Evolutionary conservation across 1,140 invertebrate species (phyloP), one percentile per base, ranked within the genome.

Genomic region (Eubasilissa regina): DNA sequence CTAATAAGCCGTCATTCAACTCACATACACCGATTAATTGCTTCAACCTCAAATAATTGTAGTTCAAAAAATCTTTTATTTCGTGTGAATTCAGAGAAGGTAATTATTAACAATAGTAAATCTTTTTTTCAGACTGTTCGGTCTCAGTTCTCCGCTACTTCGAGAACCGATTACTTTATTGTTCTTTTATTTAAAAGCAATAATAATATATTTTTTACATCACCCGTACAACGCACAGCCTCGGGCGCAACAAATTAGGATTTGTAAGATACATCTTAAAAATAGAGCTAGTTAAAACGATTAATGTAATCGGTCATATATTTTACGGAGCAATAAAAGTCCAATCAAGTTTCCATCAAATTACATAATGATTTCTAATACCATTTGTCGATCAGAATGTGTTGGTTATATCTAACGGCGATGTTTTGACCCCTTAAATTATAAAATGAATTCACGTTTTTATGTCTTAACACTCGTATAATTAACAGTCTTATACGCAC

Each of bases 311-410:
- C 51, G 70, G 51, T 58, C 70, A 21, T 74, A 74, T 74, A 56
- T 74, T 74, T 74, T 74, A 56, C 51, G 43, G 43, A 55, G 70
- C 55, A 25, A 73, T 73, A 73, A 73, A 73, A 73, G 68, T 73
- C 68, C 47, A 73, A 73, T 73, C 68, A 74, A 74, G 56, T 74
- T 56, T 74, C 55, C 35, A 56, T 74, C 48, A 55, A 56, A 43
- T 55, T 74, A 55, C 51, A 74, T 56, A 74, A 74, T 74, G 43
- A 11, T 70, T 70, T 51, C 17, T 15, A 19, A 48, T 12, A 70
- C 66, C 43, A 70, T 19, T 51, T 47, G 10, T 70, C 44, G 15
- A 70, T 15, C 44, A 15, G 19, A 64, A 44, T 64, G 11, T 62
- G 15, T 66, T 4, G 35, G 62, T 45, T 43, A 45, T 66, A 43